Evolutionary conservation across 2,888 invertebrate species (phyloP), one percentile per base, ranked within the genome.

Genomic region (Sipha maydis): DNA sequence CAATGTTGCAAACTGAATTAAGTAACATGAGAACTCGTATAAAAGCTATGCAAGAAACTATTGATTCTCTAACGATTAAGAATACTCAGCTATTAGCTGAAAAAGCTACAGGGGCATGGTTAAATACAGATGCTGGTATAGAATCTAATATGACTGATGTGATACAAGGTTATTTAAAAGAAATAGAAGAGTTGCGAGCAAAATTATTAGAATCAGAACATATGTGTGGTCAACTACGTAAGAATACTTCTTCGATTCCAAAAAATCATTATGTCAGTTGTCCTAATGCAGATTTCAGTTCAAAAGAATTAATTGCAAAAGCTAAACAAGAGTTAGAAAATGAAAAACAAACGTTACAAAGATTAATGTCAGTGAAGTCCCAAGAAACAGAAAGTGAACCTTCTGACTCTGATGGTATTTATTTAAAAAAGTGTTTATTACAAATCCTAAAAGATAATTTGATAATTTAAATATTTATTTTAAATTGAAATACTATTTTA

Each of bases 21-120:
- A 96, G 96, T 91, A 96, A 97, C 90, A 93, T 99, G 67, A 93
- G 97, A 77, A 96, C 96, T 21, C 93, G 99, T 84, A 95, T 99
- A 1, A 99, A 99, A 93, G 97, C 98, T 4, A 94, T 99, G 94
- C 98, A 98, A 91, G 97, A 98, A 91, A 98, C 98, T 0, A 95
- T 98, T 38, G 97, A 98, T 90, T 94, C 95, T 86, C 92, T 99
- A 78, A 97, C 96, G 0, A 94, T 95, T 0, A 94, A 95, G 91
- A 98, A 98, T 92, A 95, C 96, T 8, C 94, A 96, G 90, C 92
- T 99, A 14, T 91, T 97, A 90, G 94, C 97, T 0, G 96, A 97
- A 92, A 96, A 95, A 92, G 95, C 95, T 48, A 90, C 89, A 82
- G 90, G 90, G 48, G 90, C 89, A 11, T 90, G 91, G 90, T 41